Base-by-base conservation (phyloP, 2,888 invertebrate species). In the Sisyra nigra region DNA sequence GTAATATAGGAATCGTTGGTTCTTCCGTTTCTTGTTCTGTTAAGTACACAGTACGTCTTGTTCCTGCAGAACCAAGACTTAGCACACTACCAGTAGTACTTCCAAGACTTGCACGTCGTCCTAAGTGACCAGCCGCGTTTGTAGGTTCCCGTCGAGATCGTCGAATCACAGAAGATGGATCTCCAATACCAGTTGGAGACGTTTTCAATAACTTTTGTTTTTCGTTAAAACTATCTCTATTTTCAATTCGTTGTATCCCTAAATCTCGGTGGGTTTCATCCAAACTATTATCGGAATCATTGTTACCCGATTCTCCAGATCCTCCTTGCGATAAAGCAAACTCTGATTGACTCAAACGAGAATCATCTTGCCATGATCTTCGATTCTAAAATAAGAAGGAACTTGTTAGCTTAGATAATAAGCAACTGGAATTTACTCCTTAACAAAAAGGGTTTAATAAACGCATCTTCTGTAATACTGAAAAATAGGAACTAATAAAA, bases 21-120 rank as follows among this genome's bases (percentile, higher is more conserved):
- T 72, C 59, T 17, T 67, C 61, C 1, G 59, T 53, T 18, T 68
- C 66, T 8, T 80, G 80, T 54, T 80, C 80, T 7, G 80, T 74
- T 39, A 81, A 72, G 60, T 88, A 88, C 8, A 88, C 86, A 0
- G 87, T 86, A 52, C 86, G 72, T 37, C 88, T 70, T 1, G 85
- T 82, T 4, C 88, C 88, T 3, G 87, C 81, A 32, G 82, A 77
- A 9, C 84, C 86, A 45, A 87, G 70, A 43, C 73, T 75, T 41
- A 77, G 58, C 11, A 79, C 65, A 50, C 72, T 72, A 15, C 67
- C 68, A 1, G 70, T 65, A 9, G 67, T 63, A 7, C 43, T 43
- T 8, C 30, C 31, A 7, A 43, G 30, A 43, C 43, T 43, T n/a
- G 43, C 14, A n/a, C 43, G 29, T 13, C 38, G 38, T 31, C 31